Evolutionary conservation across 2,797 vertebrate species (phyloP), one percentile per base, ranked within the genome.

Genomic region (Coranthus polyacanthus): DNA sequence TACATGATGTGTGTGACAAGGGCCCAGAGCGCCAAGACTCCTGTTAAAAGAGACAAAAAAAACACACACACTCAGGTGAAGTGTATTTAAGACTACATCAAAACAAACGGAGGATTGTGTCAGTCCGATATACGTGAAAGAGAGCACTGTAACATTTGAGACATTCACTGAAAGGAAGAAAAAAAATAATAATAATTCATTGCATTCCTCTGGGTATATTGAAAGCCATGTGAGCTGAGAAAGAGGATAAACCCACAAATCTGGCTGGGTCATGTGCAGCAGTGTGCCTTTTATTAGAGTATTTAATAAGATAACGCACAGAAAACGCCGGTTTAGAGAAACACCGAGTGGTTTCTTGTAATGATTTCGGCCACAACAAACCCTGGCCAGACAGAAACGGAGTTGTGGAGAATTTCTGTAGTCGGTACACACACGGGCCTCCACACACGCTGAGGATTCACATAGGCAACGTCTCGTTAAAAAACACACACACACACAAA

Each of bases 1-100:
- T 99, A 99, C 97, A 99, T 99, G 86, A 98, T 86, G 77, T 99
- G 97, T 2, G 96, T 97, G 88, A 96, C 95, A 16, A 99, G 94
- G 60, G 93, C 90, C 97, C 97, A 99, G 64, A 98, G 86, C 0
- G 97, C 97, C 85, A 99, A 82, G 53, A 98, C 97, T 63, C 97
- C 97, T 98, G 92, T 44, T 1, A 37, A 32, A 21, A 56, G 4
- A 66, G 5, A 71, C 3, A 53, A 21, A n/a, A n/a, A 71, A 0
- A 79, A 24, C 29, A 75, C 3, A 32, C 15, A 54, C 6, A 34
- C 5, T 21, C 34, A 10, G 5, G 22, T 0, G 9, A 0, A 65
- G 8, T 5, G 0, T 0, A n/a, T n/a, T n/a, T n/a, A n/a, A n/a
- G n/a, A n/a, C n/a, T n/a, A 17, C 11, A 10, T 42, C 16, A 4